These are phyloP conservation scores for Ectemnius continuus DNA, from an alignment of 2,888 invertebrate genomes.

Conservation along the genomic window DNA sequence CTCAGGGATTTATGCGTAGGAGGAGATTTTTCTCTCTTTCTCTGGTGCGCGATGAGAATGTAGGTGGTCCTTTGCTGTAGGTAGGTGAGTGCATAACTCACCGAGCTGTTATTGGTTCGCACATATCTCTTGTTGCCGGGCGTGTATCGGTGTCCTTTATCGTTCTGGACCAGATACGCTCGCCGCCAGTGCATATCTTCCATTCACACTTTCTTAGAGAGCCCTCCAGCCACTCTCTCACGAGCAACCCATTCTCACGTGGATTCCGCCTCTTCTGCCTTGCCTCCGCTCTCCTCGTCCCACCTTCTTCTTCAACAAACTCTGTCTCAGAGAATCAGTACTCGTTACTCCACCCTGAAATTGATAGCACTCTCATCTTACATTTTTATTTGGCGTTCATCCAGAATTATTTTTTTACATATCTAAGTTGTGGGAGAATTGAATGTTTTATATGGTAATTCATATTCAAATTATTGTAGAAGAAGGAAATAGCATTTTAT, in stretches of 20 bases:
- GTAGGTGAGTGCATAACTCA: slow-evolving; percentile 31
- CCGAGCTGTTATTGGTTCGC: slow-evolving; percentile 16
- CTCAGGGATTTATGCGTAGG: slow-evolving; percentile 15
- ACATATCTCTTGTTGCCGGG: slow-evolving; percentile 25
- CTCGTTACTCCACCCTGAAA: no score
- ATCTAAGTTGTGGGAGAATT: no score
- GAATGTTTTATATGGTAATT: no score
- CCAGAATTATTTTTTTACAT: no score
- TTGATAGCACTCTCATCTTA: no score
- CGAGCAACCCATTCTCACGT: not conserved
- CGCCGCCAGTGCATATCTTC: slow-evolving; percentile 19
- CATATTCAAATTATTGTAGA: no score
- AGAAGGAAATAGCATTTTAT: no score
- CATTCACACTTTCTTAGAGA: slow-evolving; percentile 22
- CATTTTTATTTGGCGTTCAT: no score
- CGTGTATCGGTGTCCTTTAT: slow-evolving; percentile 20
- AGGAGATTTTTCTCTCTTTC: slow-evolving; percentile 15
- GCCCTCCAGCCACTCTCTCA: slow-evolving; percentile 25
- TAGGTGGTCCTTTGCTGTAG: slow-evolving; percentile 20
- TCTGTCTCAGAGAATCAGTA: no score
- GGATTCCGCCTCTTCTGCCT: not conserved
- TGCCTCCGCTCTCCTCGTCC: no score
- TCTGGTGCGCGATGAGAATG: slow-evolving; percentile 1
- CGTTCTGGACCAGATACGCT: not conserved
- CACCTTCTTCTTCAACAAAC: no score